Base-by-base conservation (phyloP, 2,113 vertebrate genomes). In the Eubucco bourcierii region DNA sequence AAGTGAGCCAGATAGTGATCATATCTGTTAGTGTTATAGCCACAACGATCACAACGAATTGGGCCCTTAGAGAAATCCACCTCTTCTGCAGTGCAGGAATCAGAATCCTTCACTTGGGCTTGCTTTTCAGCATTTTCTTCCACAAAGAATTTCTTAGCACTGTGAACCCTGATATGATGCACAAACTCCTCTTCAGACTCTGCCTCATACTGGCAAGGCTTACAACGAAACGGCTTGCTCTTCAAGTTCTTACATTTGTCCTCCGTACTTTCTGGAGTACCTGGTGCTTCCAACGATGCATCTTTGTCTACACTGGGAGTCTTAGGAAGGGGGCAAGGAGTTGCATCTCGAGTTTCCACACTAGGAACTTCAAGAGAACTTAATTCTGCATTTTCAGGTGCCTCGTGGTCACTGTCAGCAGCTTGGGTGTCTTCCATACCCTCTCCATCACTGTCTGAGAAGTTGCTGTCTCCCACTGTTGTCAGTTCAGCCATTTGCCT, bases 1-100 rank as follows among this genome's bases (percentile, higher is more conserved):
- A 99, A 98, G 95, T 99, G 99, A 18, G 99, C 99, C 39, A 99
- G 98, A 95, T 99, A 99, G 89, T 99, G 99, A 97, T 99, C 99
- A 0, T 99, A 99, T 70, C 99, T 97, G 97, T 99, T 99, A 94
- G 99, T 99, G 96, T 99, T 99, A 95, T 99, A 99, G 86, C 99
- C 99, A 65, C 99, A 99, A 9, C 99, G 98, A 68, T 99, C 99
- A 46, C 99, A 99, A 23, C 98, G 98, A 80, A 99, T 99, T 53
- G 99, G 98, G 15, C 99, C 99, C 95, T 99, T 99, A 28, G 97
- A 97, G 81, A 98, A 98, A 70, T 97, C 98, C 41, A 97, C 96
- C 55, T 98, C 98, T 53, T 98, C 98, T 3, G 91, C 27, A 10
- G 84, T 70, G 25, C 96, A 93, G 50, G 82, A 96, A 4, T 95